A percentile compares a stretch with the other conserved stretches of the same genome.
Evolutionary conservation across 1,140 invertebrate genomes (phyloP).

Genomic region (Frieseomelitta varia): DNA sequence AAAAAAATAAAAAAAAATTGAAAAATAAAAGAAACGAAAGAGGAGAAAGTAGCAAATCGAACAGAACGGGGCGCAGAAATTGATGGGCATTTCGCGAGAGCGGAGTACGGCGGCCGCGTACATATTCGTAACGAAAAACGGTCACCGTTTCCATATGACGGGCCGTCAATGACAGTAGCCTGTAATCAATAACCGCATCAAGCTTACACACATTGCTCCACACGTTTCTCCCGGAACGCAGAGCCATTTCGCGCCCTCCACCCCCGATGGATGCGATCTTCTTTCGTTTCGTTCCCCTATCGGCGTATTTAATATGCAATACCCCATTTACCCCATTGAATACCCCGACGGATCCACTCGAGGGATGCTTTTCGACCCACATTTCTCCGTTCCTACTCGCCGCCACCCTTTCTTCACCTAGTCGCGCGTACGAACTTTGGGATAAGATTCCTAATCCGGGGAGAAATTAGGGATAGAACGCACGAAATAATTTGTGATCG

Average conservation of each 20-base stretch:
- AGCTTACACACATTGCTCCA: conserved; percentile 72
- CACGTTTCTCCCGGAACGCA: conserved; percentile 54
- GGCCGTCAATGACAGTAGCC: conserved; percentile 76
- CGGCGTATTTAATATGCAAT: conserved; percentile 75
- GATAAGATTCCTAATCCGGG: conserved; percentile 63
- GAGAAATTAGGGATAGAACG: not conserved
- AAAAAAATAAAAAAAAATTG: not conserved
- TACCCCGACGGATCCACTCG: conserved; percentile 68
- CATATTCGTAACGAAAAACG: conserved; percentile 58
- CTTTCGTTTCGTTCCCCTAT: conserved; percentile 63
- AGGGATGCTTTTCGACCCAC: conserved; percentile 69
- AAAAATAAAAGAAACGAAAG: not conserved
- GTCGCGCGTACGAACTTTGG: conserved; percentile 39
- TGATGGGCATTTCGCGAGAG: conserved; percentile 42
- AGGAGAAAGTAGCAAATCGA: not conserved
- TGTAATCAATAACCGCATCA: conserved; percentile 79
- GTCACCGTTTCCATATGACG: conserved; percentile 70
- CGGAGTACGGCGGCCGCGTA: conserved; percentile 17
- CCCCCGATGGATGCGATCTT: conserved; percentile 16
- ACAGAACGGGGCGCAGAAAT: conserved; percentile 19
- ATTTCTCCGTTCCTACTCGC: conserved; percentile 54
- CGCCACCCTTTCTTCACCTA: not conserved
- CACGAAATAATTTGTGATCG: not conserved
- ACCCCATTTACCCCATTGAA: conserved; percentile 77
- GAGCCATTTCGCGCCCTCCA: conserved; percentile 31